Evolutionary conservation across 2,888 invertebrate species (phyloP).

Genomic region (Tiliacea citrago): DNA sequence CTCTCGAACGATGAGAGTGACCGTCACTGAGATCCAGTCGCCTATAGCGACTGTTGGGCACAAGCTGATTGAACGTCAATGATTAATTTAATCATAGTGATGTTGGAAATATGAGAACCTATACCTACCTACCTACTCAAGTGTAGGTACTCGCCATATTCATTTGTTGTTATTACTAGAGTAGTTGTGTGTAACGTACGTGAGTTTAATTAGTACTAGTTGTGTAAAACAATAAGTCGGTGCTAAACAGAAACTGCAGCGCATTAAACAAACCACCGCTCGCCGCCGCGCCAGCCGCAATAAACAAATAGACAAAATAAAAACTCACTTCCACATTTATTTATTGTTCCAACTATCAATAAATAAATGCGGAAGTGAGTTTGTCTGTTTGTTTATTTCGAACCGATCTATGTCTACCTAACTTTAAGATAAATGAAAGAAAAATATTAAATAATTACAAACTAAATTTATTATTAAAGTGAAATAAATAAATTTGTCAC

Average conservation of each 20-base stretch:
- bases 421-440: not conserved
- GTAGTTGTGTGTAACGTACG: too few relatives aligned
- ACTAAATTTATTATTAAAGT: conserved; percentile 3
- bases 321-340: too few relatives aligned
- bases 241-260: not conserved
- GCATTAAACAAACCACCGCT: too few relatives aligned
- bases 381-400: not conserved
- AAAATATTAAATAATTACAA: not conserved
- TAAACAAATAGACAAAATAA: too few relatives aligned
- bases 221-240: not conserved
- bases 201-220: too few relatives aligned
- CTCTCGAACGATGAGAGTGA: not conserved
- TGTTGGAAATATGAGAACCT: conserved; percentile 23
- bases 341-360: not conserved
- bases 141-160: not conserved
- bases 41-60: too few relatives aligned
- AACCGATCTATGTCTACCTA: not conserved
- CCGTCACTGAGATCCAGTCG: too few relatives aligned
- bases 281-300: too few relatives aligned
- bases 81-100: conserved; percentile 9
- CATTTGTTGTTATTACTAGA: not conserved
- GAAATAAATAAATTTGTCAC: conserved; percentile 8
- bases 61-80: too few relatives aligned
- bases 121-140: not conserved
- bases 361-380: not conserved